Percentiles rank a stretch among this genome's conserved stretches.
phyloP scores from a whole-genome alignment of 2,113 vertebrate species.

The Tragelaphus buxtoni region DNA sequence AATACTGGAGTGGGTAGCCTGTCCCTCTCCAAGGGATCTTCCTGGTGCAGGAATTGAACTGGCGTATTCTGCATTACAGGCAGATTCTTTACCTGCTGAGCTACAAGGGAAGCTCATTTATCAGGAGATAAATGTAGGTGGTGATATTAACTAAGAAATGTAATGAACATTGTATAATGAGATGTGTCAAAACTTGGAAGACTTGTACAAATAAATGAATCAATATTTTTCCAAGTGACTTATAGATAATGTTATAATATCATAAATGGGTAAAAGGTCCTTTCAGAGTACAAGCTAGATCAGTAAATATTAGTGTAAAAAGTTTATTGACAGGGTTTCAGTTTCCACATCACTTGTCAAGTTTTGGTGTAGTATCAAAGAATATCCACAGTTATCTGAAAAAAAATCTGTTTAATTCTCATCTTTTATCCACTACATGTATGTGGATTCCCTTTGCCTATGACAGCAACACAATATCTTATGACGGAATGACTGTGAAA shows the following conservation, averaged over 20 bases:
- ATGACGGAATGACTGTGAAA: not conserved
- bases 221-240: not conserved
- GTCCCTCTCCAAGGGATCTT: not conserved
- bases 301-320: not conserved
- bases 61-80: not conserved
- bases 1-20: not conserved
- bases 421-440: not conserved
- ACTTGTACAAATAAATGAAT: not conserved
- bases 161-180: not conserved
- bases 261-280: not conserved
- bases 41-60: not conserved
- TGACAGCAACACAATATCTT: not conserved
- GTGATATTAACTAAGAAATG: not conserved
- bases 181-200: not conserved
- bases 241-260: not conserved
- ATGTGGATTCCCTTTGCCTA: not conserved
- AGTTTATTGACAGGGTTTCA: not conserved
- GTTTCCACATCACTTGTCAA: not conserved
- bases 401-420: not conserved
- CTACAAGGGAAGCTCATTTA: not conserved
- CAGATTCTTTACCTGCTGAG: not conserved
- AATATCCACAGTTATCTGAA: not conserved
- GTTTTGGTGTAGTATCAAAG: not conserved
- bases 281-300: not conserved
- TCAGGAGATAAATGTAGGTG: not conserved